Evolutionary conservation across 1,140 invertebrate species (phyloP).

Genomic region (Venturia canescens): DNA sequence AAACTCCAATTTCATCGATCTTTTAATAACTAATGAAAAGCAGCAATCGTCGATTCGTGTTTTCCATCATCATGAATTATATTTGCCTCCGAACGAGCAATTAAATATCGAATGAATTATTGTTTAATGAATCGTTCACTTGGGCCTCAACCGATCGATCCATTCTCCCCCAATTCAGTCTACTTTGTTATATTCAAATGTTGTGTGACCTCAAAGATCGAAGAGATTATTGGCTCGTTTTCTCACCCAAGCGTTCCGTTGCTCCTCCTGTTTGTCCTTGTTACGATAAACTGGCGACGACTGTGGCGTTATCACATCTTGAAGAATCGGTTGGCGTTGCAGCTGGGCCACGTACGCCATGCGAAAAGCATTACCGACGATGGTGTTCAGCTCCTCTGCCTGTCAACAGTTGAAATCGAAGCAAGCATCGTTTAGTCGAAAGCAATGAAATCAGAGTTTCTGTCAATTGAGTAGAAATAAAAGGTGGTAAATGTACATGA

Average conservation of each 20-base stretch:
- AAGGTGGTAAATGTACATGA: too few relatives aligned
- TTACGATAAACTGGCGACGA: conserved; percentile 70
- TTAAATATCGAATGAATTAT: too few relatives aligned
- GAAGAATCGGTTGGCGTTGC: conserved; percentile 80
- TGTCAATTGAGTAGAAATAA: background rate
- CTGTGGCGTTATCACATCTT: conserved; percentile 77
- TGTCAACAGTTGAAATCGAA: conserved; percentile 74
- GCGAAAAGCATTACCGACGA: conserved; percentile 94
- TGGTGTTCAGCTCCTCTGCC: conserved; percentile 92
- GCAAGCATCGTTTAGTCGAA: background rate
- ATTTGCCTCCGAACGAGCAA: too few relatives aligned
- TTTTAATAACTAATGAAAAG: too few relatives aligned
- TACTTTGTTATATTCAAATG: background rate
- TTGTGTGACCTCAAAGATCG: too few relatives aligned
- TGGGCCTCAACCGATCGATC: too few relatives aligned
- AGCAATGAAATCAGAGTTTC: background rate
- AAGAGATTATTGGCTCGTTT: background rate
- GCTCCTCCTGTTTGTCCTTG: conserved; percentile 71
- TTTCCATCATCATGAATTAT: too few relatives aligned
- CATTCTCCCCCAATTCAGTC: background rate
- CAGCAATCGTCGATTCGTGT: too few relatives aligned
- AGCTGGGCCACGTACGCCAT: conserved; percentile 93
- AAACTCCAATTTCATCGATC: too few relatives aligned
- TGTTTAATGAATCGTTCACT: too few relatives aligned
- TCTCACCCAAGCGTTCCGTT: conserved; percentile 78